Percentiles rank a stretch among this genome's conserved stretches.
Evolutionary conservation across 2,888 invertebrate genomes (phyloP).

Genomic region (Cremastinae sp.): DNA sequence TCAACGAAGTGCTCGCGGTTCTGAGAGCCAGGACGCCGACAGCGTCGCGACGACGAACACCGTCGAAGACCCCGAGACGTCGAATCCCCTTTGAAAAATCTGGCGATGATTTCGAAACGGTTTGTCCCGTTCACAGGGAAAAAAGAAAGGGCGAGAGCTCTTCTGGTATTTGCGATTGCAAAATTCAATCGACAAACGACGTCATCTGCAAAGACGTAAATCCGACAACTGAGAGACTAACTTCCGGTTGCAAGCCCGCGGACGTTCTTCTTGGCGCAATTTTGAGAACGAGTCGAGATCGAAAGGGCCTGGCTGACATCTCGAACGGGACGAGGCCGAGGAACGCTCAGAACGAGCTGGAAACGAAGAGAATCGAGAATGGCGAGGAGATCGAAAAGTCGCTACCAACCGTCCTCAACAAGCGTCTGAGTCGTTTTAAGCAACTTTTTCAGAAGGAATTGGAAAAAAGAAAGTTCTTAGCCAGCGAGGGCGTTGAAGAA

Average conservation of each 20-base stretch:
- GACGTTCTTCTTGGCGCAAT: slow-evolving; percentile 83
- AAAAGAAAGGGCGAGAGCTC: slow-evolving; percentile 17
- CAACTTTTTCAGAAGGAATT: slow-evolving; percentile 75
- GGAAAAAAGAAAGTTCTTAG: too few species aligned
- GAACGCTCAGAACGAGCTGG: slow-evolving; percentile 20
- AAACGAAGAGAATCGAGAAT: background rate
- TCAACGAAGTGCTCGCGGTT: slow-evolving; percentile 79
- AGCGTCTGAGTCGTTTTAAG: slow-evolving; percentile 71
- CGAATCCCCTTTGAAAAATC: too few species aligned
- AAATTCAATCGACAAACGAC: background rate
- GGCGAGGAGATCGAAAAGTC: slow-evolving; percentile 12
- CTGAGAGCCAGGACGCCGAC: slow-evolving; percentile 75
- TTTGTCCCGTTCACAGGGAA: slow-evolving; percentile 56
- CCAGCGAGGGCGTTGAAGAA: too few species aligned
- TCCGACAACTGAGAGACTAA: too few species aligned
- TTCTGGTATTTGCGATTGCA: slow-evolving; percentile 41
- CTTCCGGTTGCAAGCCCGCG: slow-evolving; percentile 81
- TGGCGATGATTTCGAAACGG: slow-evolving; percentile 29
- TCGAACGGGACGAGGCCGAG: slow-evolving; percentile 66
- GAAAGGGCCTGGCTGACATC: slow-evolving; percentile 69
- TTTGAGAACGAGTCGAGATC: slow-evolving; percentile 81
- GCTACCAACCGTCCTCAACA: slow-evolving; percentile 73
- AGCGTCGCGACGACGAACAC: slow-evolving; percentile 66
- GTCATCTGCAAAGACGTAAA: too few species aligned
- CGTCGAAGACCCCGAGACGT: slow-evolving; percentile 64